Percentiles rank a stretch among this genome's conserved stretches.
phyloP scores from a whole-genome alignment of 1,140 invertebrate genomes.

The Drosophila quadrilineata region DNA sequence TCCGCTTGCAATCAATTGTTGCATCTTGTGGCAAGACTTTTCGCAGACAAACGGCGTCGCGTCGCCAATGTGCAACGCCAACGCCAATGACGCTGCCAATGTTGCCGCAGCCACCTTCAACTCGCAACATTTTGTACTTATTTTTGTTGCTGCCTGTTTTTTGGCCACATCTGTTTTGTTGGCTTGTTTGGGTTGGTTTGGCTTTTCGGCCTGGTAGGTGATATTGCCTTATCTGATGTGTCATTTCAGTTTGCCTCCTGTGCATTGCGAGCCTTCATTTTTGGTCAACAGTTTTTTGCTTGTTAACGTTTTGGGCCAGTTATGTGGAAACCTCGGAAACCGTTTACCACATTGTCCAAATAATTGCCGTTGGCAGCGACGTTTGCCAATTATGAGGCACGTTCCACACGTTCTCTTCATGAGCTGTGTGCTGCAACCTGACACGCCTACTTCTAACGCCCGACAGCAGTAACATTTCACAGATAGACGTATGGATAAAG shows the following conservation, averaged over 20 bases:
- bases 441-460: constrained; percentile 15
- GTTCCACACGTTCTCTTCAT: constrained; percentile 51
- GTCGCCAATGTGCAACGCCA: neutral
- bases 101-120: neutral
- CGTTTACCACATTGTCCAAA: constrained; percentile 60
- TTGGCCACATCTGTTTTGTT: constrained; percentile 23
- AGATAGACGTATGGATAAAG: no score
- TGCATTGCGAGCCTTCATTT: constrained; percentile 59
- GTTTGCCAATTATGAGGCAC: constrained; percentile 62
- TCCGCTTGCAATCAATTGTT: constrained; percentile 58
- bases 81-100: neutral
- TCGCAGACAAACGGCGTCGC: constrained; percentile 49
- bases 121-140: constrained; percentile 20
- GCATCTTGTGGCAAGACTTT: constrained; percentile 55
- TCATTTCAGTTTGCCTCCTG: constrained; percentile 70
- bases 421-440: constrained; percentile 14
- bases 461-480: no score
- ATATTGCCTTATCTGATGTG: constrained; percentile 80
- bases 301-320: constrained; percentile 52
- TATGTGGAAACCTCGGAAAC: constrained; percentile 47
- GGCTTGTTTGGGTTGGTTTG: neutral
- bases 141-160: constrained; percentile 8
- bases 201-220: constrained; percentile 53
- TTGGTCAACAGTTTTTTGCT: constrained; percentile 72
- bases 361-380: constrained; percentile 48